Percentiles rank a stretch among this genome's conserved stretches.
phyloP scores from a whole-genome alignment of 2,888 invertebrate species.

The Tenthredo mesomela region DNA sequence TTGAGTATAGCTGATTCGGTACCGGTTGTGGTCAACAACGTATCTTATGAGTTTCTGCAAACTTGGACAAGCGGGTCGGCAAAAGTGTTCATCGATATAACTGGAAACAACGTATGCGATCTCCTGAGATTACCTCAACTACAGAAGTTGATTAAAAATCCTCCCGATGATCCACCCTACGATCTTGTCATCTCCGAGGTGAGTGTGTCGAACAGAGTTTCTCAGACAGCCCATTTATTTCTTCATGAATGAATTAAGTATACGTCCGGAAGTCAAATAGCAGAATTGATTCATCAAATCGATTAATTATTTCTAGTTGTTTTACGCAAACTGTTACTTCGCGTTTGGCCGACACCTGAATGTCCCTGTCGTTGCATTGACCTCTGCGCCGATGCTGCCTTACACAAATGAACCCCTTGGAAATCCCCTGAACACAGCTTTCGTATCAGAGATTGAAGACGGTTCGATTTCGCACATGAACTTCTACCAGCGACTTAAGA shows the following conservation, averaged over 20 bases:
- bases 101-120: conserved; percentile 58
- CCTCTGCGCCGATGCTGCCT: conserved; percentile 53
- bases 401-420: conserved; percentile 58
- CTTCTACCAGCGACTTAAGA: conserved; percentile 56
- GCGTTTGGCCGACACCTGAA: conserved; percentile 59
- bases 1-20: conserved; percentile 65
- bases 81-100: neutral
- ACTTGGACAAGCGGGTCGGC: neutral
- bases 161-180: conserved; percentile 65
- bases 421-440: conserved; percentile 55
- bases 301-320: conserved; percentile 51
- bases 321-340: conserved; percentile 58
- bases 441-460: conserved; percentile 52
- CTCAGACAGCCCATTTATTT: neutral
- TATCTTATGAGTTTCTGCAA: conserved; percentile 59
- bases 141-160: conserved; percentile 61
- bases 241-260: neutral
- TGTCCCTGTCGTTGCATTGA: conserved; percentile 57
- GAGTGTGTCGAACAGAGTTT: conserved; percentile 2
- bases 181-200: conserved; percentile 67
- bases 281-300: neutral
- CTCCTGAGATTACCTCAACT: conserved; percentile 57
- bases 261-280: neutral
- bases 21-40: conserved; percentile 65
- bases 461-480: conserved; percentile 49